Base-by-base conservation (phyloP, 2,797 vertebrate genomes). In the Danio albolineatus region DNA sequence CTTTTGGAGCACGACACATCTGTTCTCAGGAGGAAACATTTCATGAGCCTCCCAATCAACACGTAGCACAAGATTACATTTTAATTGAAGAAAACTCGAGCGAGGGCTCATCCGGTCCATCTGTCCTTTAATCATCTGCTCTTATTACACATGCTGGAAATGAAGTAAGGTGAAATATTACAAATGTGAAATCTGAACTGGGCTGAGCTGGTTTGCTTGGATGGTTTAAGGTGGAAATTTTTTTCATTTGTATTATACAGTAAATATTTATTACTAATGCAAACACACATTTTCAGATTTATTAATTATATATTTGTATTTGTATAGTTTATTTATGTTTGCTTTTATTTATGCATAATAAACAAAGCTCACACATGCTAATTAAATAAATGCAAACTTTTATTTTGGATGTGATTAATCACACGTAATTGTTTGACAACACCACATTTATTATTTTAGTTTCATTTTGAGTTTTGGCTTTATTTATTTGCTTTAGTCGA, bases 41-140 rank as follows among this genome's bases (percentile, higher is more conserved):
- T 70, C 41, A 57, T 67, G 44, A 75, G 57, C 57, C 43, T 61
- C 21, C 19, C 56, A 62, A 62, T 75, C 57, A 62, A 49, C n/a
- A n/a, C n/a, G 0, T 53, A 14, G 51, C 73, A 53, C 59, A 39
- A 19, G 28, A 75, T 75, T 41, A 53, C 46, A 53, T 75, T 51
- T 36, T 64, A 75, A 64, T 62, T 41, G 59, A 75, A 75, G 46
- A 19, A 75, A 62, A 53, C 7, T n/a, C 36, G n/a, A 62, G 17
- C 14, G 10, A 75, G 73, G 21, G 59, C 36, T 19, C n/a, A 51
- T 21, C 10, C 28, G 4, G 46, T 64, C 62, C 36, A 9, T 39
- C 46, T 61, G 72, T 53, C 36, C 28, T 41, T 64, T 41, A 75
- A 21, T 41, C n/a, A 41, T 41, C 28, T 54, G 38, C 67, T 71